A percentile compares a stretch with the other conserved stretches of the same genome.
phyloP scores from a whole-genome alignment of 2,113 vertebrate species.

The Dasyprocta punctata region DNA sequence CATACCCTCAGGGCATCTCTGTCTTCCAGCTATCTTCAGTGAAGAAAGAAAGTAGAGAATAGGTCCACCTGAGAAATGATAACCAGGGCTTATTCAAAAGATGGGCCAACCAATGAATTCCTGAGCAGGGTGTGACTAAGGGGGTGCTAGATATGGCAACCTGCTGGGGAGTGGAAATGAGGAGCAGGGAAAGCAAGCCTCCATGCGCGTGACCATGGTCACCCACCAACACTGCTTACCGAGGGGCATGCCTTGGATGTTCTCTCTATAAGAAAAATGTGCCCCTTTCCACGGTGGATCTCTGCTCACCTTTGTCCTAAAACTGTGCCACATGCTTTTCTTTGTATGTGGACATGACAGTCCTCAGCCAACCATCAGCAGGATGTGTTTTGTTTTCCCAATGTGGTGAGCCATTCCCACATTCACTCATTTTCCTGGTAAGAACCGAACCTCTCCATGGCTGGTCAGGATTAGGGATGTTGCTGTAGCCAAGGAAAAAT shows the following conservation, averaged over 20 bases:
- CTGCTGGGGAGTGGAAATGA: constrained; percentile 28
- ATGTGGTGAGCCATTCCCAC: constrained; percentile 83
- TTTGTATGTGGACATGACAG: constrained; percentile 81
- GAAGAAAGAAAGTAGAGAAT: constrained; percentile 6
- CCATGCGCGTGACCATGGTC: constrained; percentile 68
- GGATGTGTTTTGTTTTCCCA: constrained; percentile 82
- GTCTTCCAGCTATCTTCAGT: constrained; percentile 29
- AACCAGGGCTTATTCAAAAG: not conserved
- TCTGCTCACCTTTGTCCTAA: constrained; percentile 82
- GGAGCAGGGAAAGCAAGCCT: constrained; percentile 76
- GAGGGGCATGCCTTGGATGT: constrained; percentile 66
- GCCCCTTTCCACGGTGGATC: constrained; percentile 78
- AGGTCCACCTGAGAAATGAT: not conserved
- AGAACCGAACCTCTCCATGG: constrained; percentile 84
- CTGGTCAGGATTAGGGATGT: constrained; percentile 83
- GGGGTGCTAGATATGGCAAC: not conserved
- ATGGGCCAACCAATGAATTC: not conserved
- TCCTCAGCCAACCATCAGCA: constrained; percentile 83
- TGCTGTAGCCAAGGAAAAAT: constrained; percentile 83
- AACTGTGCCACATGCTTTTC: constrained; percentile 83
- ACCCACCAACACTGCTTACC: constrained; percentile 74
- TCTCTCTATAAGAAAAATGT: constrained; percentile 68
- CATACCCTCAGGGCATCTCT: constrained; percentile 5
- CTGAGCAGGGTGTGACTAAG: not conserved
- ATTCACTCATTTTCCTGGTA: constrained; percentile 82